Evolutionary conservation across 1,140 invertebrate species (phyloP).

Genomic region (Chironomus striatipennis): DNA sequence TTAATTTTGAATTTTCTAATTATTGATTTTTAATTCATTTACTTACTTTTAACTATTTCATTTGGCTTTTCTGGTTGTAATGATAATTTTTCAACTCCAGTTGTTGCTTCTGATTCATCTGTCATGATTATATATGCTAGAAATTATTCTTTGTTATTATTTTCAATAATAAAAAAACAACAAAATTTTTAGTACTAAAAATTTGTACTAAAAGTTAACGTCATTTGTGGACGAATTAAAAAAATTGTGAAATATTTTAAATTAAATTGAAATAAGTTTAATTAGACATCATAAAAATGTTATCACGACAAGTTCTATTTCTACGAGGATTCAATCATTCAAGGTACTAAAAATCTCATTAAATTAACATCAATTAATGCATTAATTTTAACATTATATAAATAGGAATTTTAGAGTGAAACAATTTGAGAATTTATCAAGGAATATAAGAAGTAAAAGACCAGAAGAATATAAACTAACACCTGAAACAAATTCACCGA

Average conservation of each 20-base stretch:
- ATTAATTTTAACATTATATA: constrained; percentile 40
- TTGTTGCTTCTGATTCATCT: background rate
- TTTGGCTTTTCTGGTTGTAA: constrained; percentile 24
- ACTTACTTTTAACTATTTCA: constrained; percentile 24
- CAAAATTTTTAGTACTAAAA: background rate
- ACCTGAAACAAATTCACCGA: background rate
- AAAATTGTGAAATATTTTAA: too few relatives aligned
- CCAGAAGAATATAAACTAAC: background rate
- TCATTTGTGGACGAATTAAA: background rate
- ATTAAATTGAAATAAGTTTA: too few relatives aligned
- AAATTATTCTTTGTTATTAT: background rate
- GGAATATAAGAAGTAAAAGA: background rate
- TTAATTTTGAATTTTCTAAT: background rate
- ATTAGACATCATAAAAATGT: background rate
- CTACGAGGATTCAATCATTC: background rate
- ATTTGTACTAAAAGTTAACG: background rate
- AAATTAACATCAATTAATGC: constrained; percentile 27
- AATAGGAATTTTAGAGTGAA: background rate
- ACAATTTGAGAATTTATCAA: background rate
- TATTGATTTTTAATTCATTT: constrained; percentile 25
- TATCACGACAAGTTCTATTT: background rate
- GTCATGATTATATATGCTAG: background rate
- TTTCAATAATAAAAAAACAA: background rate
- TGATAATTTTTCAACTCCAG: constrained; percentile 25
- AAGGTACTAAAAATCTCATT: background rate